Percentiles rank a stretch among this genome's conserved stretches.
These are phyloP conservation scores for Cataglyphis rosenhaueri DNA, from an alignment of 2,888 invertebrate species.

Conservation along the genomic window DNA sequence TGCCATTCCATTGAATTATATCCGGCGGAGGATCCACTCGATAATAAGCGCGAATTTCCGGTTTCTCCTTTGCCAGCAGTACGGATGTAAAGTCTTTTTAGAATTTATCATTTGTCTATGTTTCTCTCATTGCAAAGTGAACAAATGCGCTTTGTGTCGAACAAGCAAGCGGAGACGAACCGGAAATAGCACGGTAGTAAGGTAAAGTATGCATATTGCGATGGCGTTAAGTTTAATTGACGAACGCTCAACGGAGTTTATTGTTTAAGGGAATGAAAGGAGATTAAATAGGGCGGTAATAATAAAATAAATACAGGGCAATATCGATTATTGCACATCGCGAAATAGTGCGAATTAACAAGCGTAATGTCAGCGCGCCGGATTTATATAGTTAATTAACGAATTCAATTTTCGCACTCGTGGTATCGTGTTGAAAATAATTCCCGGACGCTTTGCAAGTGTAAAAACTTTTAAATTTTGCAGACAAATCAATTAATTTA, in stretches of 20 bases:
- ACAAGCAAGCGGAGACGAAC: not conserved
- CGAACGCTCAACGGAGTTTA: not conserved
- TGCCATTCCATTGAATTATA: conserved; percentile 52
- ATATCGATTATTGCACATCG: conserved; percentile 9
- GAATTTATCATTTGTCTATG: not conserved
- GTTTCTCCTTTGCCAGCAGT: not conserved
- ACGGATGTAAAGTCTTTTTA: not conserved
- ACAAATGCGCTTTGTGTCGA: not conserved
- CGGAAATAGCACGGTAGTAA: not conserved
- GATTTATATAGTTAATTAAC: not conserved
- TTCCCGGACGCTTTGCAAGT: not conserved
- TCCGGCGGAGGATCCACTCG: not conserved
- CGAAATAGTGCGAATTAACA: conserved; percentile 10
- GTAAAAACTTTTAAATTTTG: not conserved
- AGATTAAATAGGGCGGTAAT: not conserved
- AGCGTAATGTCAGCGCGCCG: not conserved
- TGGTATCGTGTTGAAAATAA: not conserved
- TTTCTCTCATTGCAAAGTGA: conserved; percentile 8
- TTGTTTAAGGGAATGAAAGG: conserved; percentile 2
- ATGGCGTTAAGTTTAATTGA: not conserved
- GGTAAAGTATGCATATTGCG: conserved; percentile 8
- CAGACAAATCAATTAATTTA: not conserved
- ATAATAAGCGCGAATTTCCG: conserved; percentile 4
- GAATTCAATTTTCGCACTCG: not conserved
- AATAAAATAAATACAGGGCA: not conserved